A percentile compares a stretch with the other conserved stretches of the same genome.
phyloP scores from a whole-genome alignment of 2,797 vertebrate species.

The Malacoraja senta region DNA sequence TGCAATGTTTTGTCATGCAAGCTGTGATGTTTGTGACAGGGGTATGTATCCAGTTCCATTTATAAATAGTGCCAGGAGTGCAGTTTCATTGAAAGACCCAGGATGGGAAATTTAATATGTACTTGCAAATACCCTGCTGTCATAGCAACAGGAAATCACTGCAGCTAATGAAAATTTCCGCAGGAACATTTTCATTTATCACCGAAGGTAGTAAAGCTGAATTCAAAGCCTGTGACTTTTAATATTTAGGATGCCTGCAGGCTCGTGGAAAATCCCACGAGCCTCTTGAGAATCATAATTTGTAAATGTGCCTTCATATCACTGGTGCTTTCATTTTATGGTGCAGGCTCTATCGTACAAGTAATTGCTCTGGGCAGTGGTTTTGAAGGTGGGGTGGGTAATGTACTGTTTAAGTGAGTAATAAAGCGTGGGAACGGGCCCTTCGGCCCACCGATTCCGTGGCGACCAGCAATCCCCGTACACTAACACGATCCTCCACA shows the following conservation, averaged over 20 bases:
- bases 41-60: background rate
- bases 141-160: conserved; percentile 9
- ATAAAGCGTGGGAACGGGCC: too few relatives aligned
- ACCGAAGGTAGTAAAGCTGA: background rate
- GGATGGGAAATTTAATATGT: background rate
- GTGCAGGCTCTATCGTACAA: background rate
- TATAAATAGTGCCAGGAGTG: conserved; percentile 19
- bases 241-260: conserved; percentile 1
- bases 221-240: background rate
- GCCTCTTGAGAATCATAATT: background rate
- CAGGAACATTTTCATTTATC: conserved; percentile 5
- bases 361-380: background rate
- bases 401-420: too few relatives aligned
- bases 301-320: background rate
- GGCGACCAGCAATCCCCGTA: too few relatives aligned
- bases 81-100: background rate
- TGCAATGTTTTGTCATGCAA: background rate
- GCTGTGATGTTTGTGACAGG: background rate
- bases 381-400: too few relatives aligned
- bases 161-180: conserved; percentile 2
- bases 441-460: too few relatives aligned
- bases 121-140: background rate
- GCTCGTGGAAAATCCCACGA: conserved; percentile 4
- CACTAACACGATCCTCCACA: too few relatives aligned
- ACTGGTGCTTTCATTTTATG: too few relatives aligned